These are phyloP conservation scores for Chloebia gouldiae DNA, from an alignment of 2,113 vertebrate species.

Conservation along the genomic window DNA sequence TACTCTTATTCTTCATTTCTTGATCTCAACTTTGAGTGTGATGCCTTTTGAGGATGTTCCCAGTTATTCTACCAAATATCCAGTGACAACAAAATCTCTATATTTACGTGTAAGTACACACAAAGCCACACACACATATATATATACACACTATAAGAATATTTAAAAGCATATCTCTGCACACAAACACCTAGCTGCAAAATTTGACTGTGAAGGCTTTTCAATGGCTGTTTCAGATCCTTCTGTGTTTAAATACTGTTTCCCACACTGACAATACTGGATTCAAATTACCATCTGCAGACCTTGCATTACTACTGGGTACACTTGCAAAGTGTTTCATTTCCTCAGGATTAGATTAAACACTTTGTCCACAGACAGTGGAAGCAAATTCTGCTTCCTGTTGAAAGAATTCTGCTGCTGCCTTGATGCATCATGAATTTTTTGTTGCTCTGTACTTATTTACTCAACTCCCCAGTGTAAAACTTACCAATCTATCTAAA, in stretches of 20 bases:
- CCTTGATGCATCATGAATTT: not conserved
- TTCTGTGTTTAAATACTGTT: not conserved
- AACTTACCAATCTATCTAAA: not conserved
- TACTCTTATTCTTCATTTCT: not conserved
- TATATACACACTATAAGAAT: not conserved
- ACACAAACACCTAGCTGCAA: not conserved
- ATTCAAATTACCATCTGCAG: not conserved
- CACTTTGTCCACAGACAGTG: not conserved
- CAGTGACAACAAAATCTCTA: not conserved
- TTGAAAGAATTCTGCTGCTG: not conserved
- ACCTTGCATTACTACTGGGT: not conserved
- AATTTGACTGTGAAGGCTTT: not conserved
- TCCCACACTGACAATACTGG: not conserved
- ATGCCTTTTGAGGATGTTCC: not conserved
- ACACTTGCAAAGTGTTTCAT: not conserved
- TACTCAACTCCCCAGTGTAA: not conserved
- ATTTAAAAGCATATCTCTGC: not conserved
- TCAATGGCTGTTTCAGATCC: not conserved
- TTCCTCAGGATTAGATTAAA: not conserved
- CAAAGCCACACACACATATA: not conserved
- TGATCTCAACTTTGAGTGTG: not conserved
- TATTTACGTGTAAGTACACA: not conserved
- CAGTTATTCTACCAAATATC: not conserved
- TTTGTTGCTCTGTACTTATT: not conserved
- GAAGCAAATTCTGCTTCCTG: not conserved